A percentile compares a stretch with the other conserved stretches of the same genome.
phyloP scores from a whole-genome alignment of 2,113 vertebrate species.

The Lophochroa leadbeateri region DNA sequence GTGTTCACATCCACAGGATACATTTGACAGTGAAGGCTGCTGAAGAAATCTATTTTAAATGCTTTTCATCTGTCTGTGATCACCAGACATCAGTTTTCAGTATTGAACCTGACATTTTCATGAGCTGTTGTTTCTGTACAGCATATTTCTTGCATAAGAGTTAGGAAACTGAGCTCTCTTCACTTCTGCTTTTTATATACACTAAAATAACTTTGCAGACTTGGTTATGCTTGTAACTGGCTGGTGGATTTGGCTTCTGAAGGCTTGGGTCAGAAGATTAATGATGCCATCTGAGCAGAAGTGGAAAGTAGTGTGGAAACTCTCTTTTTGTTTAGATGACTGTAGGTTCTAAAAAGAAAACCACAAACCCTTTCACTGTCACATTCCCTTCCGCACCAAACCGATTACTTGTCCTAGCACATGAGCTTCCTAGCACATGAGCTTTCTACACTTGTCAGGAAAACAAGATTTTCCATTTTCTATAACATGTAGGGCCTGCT shows the following conservation, averaged over 20 bases:
- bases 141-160: background rate
- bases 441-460: background rate
- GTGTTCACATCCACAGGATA: background rate
- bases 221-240: background rate
- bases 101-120: conserved; percentile 40
- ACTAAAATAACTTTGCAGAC: background rate
- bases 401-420: background rate
- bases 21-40: background rate
- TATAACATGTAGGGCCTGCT: background rate
- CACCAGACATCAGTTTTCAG: background rate
- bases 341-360: background rate
- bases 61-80: conserved; percentile 20
- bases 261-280: background rate
- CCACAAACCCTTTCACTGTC: background rate
- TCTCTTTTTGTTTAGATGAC: background rate
- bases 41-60: conserved; percentile 16
- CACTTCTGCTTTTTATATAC: background rate
- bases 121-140: conserved; percentile 13
- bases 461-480: background rate
- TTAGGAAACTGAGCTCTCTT: background rate
- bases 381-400: background rate
- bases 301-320: background rate
- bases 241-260: background rate
- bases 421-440: background rate
- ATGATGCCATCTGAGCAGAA: background rate